Evolutionary conservation across 2,113 vertebrate species (phyloP), one percentile per base, ranked within the genome.

Genomic region (Lampris megalopsis): DNA sequence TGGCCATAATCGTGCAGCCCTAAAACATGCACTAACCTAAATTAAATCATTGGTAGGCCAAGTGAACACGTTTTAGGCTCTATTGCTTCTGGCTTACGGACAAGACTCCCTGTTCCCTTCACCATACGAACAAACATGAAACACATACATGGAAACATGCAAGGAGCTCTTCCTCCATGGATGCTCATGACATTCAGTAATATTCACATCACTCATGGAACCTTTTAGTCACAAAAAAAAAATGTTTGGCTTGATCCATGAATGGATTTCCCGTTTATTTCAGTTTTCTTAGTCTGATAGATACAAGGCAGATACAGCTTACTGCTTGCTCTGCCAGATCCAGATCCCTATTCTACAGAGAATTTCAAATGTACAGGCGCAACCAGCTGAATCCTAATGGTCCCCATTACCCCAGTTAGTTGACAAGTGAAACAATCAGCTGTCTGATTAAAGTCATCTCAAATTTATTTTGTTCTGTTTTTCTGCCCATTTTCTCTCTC

Each of bases 371-470:
- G 43, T 45, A 45, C 43, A 45, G 4, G 43, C 1, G 1, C 43
- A 7, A 7, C 43, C 2, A 43, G 24, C 24, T 24, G 24, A 24
- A 24, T 24, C 24, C 24, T 24, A 24, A 24, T 24, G 24, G 24
- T 24, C 24, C 24, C 24, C 24, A 24, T 24, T 24, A 24, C 24
- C 24, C 24, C 24, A 24, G 24, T 24, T 24, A 49, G 60, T 10
- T 40, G 6, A 50, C 42, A 13, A 47, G 43, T 2, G 70, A 40
- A 71, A 80, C 48, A 48, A 41, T 37, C 42, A 43, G 42, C 68
- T 40, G 59, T 76, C 75, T 57, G 42, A 8, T 7, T n/a, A 11
- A 7, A 36, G 75, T 43, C 63, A 49, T 13, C 38, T 76, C 62
- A 79, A 73, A n/a, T 56, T 13, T 3, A 37, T 67, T 1, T 67